Evolutionary conservation across 2,797 vertebrate genomes (phyloP).

Genomic region (Synaphobranchus kaupii): DNA sequence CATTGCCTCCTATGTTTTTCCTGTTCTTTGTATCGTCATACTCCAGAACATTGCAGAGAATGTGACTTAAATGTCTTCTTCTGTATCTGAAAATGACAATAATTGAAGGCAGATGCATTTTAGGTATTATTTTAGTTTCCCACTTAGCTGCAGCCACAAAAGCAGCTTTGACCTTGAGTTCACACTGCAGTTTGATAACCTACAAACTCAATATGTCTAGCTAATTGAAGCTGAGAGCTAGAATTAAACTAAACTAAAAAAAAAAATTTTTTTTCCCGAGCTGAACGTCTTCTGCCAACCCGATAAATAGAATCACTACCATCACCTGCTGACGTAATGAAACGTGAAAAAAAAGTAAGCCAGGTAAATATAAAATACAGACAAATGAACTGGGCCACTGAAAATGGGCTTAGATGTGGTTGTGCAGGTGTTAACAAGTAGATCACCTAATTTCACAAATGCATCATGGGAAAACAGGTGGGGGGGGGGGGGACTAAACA

Average conservation of each 20-base stretch:
- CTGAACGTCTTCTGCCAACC: slow-evolving; percentile 29
- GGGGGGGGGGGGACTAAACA: neutral
- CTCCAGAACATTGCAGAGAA: neutral
- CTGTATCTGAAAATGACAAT: slow-evolving; percentile 25
- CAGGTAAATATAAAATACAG: slow-evolving; percentile 24
- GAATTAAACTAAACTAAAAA: slow-evolving; percentile 62
- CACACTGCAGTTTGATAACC: slow-evolving; percentile 73
- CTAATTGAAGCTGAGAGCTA: slow-evolving; percentile 61
- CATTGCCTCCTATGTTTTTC: neutral
- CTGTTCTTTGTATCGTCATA: neutral
- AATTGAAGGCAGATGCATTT: slow-evolving; percentile 7
- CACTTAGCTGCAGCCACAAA: slow-evolving; percentile 60
- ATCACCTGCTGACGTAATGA: slow-evolving; percentile 15
- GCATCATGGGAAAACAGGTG: slow-evolving; percentile 12
- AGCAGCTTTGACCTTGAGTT: slow-evolving; percentile 66
- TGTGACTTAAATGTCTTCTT: slow-evolving; percentile 18
- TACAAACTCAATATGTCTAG: slow-evolving; percentile 53
- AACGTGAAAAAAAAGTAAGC: slow-evolving; percentile 13
- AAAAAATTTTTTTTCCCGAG: slow-evolving; percentile 46
- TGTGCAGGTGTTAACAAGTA: slow-evolving; percentile 27
- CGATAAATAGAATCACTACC: slow-evolving; percentile 11
- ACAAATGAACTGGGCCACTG: slow-evolving; percentile 20
- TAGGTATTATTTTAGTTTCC: neutral
- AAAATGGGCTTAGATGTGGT: slow-evolving; percentile 17
- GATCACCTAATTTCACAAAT: slow-evolving; percentile 36